Percentiles rank a stretch among this genome's conserved stretches.
phyloP scores from a whole-genome alignment of 2,888 invertebrate species.

The Blastobasis lacticolella region DNA sequence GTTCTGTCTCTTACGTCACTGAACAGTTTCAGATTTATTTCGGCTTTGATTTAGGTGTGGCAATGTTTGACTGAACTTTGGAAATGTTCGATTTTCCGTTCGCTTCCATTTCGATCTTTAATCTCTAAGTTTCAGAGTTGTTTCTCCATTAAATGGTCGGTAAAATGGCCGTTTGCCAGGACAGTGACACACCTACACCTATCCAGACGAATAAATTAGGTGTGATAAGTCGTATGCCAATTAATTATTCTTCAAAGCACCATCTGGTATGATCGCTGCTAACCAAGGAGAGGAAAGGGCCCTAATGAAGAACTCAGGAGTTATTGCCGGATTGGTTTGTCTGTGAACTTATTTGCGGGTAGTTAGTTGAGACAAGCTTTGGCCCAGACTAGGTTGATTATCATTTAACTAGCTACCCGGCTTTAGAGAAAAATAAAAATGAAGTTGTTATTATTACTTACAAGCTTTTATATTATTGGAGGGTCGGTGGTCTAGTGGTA shows the following conservation, averaged over 20 bases:
- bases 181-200: slow-evolving; percentile 61
- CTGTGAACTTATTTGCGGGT: background rate
- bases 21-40: slow-evolving; percentile 55
- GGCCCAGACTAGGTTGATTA: no score
- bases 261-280: slow-evolving; percentile 56
- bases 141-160: slow-evolving; percentile 16
- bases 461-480: no score
- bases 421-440: no score
- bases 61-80: slow-evolving; percentile 40
- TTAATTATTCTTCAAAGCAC: slow-evolving; percentile 74
- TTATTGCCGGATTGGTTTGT: slow-evolving; percentile 25
- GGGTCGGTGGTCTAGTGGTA: no score
- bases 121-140: slow-evolving; percentile 11
- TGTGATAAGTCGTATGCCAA: slow-evolving; percentile 72
- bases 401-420: no score
- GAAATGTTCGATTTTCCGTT: no score
- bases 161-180: slow-evolving; percentile 60
- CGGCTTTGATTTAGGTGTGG: slow-evolving; percentile 58
- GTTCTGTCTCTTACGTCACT: slow-evolving; percentile 49
- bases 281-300: slow-evolving; percentile 42
- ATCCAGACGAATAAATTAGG: slow-evolving; percentile 70
- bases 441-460: no score
- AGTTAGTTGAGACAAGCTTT: no score
- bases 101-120: slow-evolving; percentile 15
- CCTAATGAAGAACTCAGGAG: slow-evolving; percentile 38